Base-by-base conservation (phyloP, 2,888 invertebrate species). In the Drosophila bunnanda region DNA sequence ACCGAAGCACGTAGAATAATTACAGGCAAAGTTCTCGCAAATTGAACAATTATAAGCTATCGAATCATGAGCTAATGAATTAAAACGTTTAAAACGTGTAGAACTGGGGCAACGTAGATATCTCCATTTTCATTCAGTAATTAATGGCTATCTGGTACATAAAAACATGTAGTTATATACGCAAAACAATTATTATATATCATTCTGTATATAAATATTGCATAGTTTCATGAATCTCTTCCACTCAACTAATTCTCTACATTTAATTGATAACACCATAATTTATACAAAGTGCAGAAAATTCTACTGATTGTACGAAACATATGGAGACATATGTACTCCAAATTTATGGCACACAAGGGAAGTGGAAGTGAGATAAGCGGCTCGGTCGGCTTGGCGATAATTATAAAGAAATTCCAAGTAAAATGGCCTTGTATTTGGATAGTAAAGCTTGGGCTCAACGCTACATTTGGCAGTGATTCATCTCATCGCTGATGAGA, bases 401-500 rank as follows among this genome's bases (percentile, higher is more conserved):
- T 60, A 39, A 41, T 58, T 60, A n/a, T 4, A 58, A 9, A 34
- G 32, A 39, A 22, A 58, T 28, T 38, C 15, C 54, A 36, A 17
- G 13, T 56, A 9, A 30, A 38, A 28, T 13, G 36, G 28, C 36
- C 52, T n/a, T 39, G 30, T 20, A 30, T 32, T 57, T 58, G 22
- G 32, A 12, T 9, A 17, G 13, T 7, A 13, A 38, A 38, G n/a
- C n/a, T 58, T 10, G 9, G 12, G 32, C 15, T 56, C 9, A 5
- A 12, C 39, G 15, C 10, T 28, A 15, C 28, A 15, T 22, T 22
- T 22, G 48, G 22, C 12, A n/a, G 22, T 69, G 72, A 71, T 34
- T 70, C 72, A 72, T 71, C 50, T 17, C n/a, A 25, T 46, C 30
- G 15, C 17, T 38, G 66, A 67, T 66, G 46, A 39, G 57, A 8